Base-by-base conservation (phyloP, 2,888 invertebrate species). In the Lamproptera curius region DNA sequence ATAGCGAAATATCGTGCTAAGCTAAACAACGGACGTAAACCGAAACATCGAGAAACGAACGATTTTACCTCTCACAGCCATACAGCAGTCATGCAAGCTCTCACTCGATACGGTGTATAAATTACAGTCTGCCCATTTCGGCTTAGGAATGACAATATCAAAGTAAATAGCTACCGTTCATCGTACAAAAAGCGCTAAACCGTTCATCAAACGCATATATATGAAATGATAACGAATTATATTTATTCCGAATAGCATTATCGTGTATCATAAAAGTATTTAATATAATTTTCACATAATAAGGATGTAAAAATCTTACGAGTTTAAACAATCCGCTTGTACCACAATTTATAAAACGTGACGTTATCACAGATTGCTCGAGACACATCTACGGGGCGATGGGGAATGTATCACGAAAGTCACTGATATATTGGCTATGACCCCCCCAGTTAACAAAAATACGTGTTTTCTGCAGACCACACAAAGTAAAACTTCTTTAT, bases 61-160 rank as follows among this genome's bases (percentile, higher is more conserved):
- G 77, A 80, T 73, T 62, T 70, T 67, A 72, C 70, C 70, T 72
- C 76, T 87, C 86, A 87, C 86, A 87, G 86, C 86, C 86, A 80
- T 77, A 63, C 85, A 76, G 76, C 76, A 84, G 78, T 83, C 82
- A 76, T 74, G 75, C 74, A 73, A 73, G 70, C 79, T 78, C 76
- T 76, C 80, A 77, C 76, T 76, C 76, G 63, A 58, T 67, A 63
- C 38, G 45, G 41, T 52, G 61, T 64, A 61, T 63, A 63, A 62
- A 50, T 63, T 72, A 74, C 75, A 76, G 74, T 77, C 77, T 70
- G 73, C 68, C 73, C 70, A 62, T 60, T 66, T 49, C 62, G 67
- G 68, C 74, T 69, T 74, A 80, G 83, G 84, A 85, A 84, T 84
- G 84, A 83, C 70, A 67, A 70, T 65, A 67, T 60, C 61, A 42